Evolutionary conservation across 1,140 invertebrate species (phyloP).

Genomic region (Neodiprion fabricii): DNA sequence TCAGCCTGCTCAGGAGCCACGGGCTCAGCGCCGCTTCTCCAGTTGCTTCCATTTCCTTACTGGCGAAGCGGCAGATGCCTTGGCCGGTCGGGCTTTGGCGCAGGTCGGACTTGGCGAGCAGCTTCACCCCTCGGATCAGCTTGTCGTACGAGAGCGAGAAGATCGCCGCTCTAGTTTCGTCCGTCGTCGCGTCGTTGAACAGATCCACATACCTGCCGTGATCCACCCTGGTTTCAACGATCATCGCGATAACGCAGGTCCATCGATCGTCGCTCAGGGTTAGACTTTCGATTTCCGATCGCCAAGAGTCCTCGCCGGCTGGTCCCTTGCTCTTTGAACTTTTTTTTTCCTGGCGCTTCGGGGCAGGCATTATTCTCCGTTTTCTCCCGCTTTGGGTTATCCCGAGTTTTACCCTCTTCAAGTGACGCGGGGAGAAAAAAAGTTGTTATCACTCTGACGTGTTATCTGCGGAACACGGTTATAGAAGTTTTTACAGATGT

Average conservation of each 20-base stretch:
- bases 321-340: not conserved
- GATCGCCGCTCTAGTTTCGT: constrained; percentile 38
- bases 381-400: not conserved
- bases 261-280: constrained; percentile 48
- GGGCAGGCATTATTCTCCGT: not conserved
- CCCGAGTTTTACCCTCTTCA: no score
- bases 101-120: constrained; percentile 19
- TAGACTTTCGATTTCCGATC: constrained; percentile 28
- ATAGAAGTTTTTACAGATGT: no score
- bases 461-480: no score
- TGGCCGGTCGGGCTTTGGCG: constrained; percentile 34
- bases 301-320: constrained; percentile 26
- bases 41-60: constrained; percentile 31
- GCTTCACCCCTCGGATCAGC: constrained; percentile 25
- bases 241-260: constrained; percentile 45
- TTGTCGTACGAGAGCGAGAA: constrained; percentile 24
- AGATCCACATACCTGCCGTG: constrained; percentile 33
- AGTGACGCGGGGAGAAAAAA: no score
- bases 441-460: no score
- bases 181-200: constrained; percentile 36
- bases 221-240: constrained; percentile 38
- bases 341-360: not conserved
- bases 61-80: constrained; percentile 41
- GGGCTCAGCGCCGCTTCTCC: constrained; percentile 5
- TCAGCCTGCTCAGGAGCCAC: constrained; percentile 40